A percentile compares a stretch with the other conserved stretches of the same genome.
phyloP scores from a whole-genome alignment of 2,888 invertebrate species.

The Aphidoletes aphidimyza region DNA sequence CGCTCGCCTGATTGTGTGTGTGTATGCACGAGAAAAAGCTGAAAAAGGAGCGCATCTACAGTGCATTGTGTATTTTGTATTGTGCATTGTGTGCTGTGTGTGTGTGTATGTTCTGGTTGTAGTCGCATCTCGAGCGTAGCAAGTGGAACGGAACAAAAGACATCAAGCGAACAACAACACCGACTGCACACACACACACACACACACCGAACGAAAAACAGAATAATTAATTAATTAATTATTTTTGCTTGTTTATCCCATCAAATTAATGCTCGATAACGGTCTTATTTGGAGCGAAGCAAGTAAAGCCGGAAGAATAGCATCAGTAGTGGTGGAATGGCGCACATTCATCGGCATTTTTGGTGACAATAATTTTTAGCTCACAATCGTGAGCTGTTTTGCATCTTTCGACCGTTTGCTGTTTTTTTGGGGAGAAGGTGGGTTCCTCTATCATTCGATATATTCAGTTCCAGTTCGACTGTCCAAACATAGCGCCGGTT shows the following conservation, averaged over 20 bases:
- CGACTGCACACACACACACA: not conserved
- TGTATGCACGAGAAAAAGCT: not conserved
- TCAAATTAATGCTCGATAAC: slow-evolving; percentile 42
- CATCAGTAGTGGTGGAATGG: not conserved
- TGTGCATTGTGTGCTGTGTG: too few relatives aligned
- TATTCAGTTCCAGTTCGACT: not conserved
- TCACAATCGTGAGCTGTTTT: not conserved
- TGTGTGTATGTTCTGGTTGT: too few relatives aligned
- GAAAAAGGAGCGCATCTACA: not conserved
- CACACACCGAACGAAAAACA: not conserved
- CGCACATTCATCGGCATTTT: not conserved
- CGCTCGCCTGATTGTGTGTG: too few relatives aligned
- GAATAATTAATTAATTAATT: slow-evolving; percentile 52
- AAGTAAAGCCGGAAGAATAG: not conserved
- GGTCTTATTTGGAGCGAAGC: not conserved
- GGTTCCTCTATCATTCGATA: not conserved
- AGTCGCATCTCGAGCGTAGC: not conserved
- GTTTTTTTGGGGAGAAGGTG: too few relatives aligned
- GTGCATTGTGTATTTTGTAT: not conserved
- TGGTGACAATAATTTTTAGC: slow-evolving; percentile 5
- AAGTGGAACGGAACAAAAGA: not conserved
- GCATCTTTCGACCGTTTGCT: not conserved
- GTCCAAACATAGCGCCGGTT: not conserved
- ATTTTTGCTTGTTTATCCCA: slow-evolving; percentile 51
- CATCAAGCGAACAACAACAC: not conserved